Evolutionary conservation across 2,888 invertebrate genomes (phyloP).

Genomic region (Coremacera marginata): DNA sequence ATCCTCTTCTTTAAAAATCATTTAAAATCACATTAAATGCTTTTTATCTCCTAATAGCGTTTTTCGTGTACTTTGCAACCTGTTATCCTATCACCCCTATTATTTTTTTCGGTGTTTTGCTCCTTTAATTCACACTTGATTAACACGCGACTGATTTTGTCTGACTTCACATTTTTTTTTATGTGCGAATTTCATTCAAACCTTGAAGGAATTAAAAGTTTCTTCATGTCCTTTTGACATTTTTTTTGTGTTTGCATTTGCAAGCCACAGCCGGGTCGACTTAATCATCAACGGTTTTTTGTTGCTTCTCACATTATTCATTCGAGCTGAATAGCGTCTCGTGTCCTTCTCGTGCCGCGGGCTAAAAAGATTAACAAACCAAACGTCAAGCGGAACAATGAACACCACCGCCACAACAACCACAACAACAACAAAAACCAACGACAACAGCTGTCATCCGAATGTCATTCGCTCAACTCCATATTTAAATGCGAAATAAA

Average conservation of each 20-base stretch:
- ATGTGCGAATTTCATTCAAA: constrained; percentile 35
- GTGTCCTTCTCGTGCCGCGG: constrained; percentile 50
- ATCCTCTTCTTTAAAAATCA: constrained; percentile 60
- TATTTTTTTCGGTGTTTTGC: constrained; percentile 50
- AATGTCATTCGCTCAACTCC: constrained; percentile 54
- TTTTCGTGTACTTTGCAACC: constrained; percentile 43
- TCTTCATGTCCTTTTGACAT: constrained; percentile 25
- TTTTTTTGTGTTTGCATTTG: constrained; percentile 42
- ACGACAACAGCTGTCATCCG: constrained; percentile 61
- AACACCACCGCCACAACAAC: constrained; percentile 11
- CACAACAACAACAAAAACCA: constrained; percentile 46
- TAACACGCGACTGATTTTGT: constrained; percentile 68
- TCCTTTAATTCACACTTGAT: constrained; percentile 69
- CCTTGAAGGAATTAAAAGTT: constrained; percentile 16
- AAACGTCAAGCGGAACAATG: constrained; percentile 67
- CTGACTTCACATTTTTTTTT: constrained; percentile 54
- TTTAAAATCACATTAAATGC: constrained; percentile 65
- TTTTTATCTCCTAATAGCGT: constrained; percentile 6
- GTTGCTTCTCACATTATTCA: constrained; percentile 50
- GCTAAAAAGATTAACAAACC: constrained; percentile 69
- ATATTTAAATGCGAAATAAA: constrained; percentile 57
- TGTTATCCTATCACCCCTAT: constrained; percentile 55
- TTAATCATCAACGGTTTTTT: constrained; percentile 39
- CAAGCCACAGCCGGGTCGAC: constrained; percentile 38
- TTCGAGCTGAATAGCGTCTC: constrained; percentile 55